A percentile compares a stretch with the other conserved stretches of the same genome.
phyloP scores from a whole-genome alignment of 2,113 vertebrate species.

The Oreocharis arfaki region DNA sequence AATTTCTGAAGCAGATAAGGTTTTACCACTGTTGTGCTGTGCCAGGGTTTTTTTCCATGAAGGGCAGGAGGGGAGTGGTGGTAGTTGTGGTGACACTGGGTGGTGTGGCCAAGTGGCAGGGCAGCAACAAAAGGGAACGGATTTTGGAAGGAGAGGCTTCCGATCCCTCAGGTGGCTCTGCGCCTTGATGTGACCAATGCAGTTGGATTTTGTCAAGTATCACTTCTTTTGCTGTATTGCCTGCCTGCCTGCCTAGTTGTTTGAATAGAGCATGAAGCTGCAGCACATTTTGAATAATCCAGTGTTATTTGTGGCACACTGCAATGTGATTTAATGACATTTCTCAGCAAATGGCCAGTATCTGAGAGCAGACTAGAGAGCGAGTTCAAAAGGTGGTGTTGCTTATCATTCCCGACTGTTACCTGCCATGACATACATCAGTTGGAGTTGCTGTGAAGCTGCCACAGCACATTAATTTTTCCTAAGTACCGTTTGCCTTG shows the following conservation, averaged over 20 bases:
- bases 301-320: background rate
- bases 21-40: background rate
- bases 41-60: fast-evolving
- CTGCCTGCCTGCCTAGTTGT: background rate
- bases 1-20: background rate
- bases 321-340: background rate
- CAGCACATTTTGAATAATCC: background rate
- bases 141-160: background rate
- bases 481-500: background rate
- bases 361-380: background rate
- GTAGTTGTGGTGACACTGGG: background rate
- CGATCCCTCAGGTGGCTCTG: background rate
- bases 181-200: fast-evolving
- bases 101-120: fast-evolving
- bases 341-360: background rate
- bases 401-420: background rate
- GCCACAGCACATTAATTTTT: background rate
- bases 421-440: background rate
- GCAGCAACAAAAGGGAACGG: background rate
- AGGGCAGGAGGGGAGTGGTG: background rate
- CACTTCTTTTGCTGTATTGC: background rate
- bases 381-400: background rate
- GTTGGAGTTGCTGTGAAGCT: background rate
- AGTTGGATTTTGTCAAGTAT: background rate
- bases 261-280: background rate